Base-by-base conservation (phyloP, 2,113 vertebrate genomes). In the Corydoras sp. region DNA sequence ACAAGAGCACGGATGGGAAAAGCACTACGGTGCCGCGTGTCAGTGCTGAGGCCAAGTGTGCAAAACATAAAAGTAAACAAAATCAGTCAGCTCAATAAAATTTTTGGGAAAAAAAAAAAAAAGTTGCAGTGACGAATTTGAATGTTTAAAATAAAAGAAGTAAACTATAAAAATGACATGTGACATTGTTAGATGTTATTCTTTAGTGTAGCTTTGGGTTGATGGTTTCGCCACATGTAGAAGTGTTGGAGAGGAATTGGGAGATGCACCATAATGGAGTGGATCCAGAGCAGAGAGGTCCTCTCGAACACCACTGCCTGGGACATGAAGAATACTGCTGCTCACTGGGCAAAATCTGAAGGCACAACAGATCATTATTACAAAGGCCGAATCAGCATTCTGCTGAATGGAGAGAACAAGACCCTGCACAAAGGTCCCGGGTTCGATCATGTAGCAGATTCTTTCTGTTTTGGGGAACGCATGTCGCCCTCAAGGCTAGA, bases 301-400 rank as follows among this genome's bases (percentile, higher is more conserved):
- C 58, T 61, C 15, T 73, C 51, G 14, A 67, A 51, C 55, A 69
- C 72, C 51, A 77, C 31, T n/a, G 13, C 32, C 65, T 59, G 72
- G 62, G 58, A 77, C 35, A n/a, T 2, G 18, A 31, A 48, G 48
- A 60, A 73, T 73, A 77, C 71, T 70, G 32, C 76, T 64, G 69
- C 65, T 60, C 49, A 53, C 59, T 55, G 69, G 58, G n/a, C 9
- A 64, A 65, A 15, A 60, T 31, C 68, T 72, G 53, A 63, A 69
- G 68, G 3, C 35, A 43, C 35, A 43, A 5, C 35, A 43, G 35
- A 5, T 43, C 7, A 8, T 43, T 43, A 43, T 43, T 1, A 72
- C 9, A 32, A 15, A 48, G 15, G 31, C 30, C 31, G 4, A 29
- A 35, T n/a, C 5, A 48, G 35, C 35, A 43, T 43, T 43, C 35